Base-by-base conservation (phyloP, 2,888 invertebrate species). In the Cyclophora punctaria region DNA sequence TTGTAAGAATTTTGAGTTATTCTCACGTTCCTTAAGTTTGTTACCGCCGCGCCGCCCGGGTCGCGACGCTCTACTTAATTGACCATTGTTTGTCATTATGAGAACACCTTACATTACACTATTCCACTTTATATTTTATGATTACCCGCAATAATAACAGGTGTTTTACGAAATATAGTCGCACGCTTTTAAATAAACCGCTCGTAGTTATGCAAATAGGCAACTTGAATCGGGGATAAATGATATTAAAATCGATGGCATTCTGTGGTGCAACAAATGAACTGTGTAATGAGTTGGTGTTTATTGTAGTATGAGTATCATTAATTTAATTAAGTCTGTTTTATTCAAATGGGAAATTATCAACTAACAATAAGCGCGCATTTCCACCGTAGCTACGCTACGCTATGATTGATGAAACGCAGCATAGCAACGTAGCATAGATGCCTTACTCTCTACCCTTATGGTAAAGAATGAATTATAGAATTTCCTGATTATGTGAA, bases 51-150 rank as follows among this genome's bases (percentile, higher is more conserved):
- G 68, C 64, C 70, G 68, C 65, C 53, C 68, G 65, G 73, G 68
- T 64, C 70, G 68, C 65, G 73, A 71, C 71, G 76, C 63, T 71
- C 72, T 68, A 75, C 69, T 66, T 83, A 86, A 85, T 82, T 83
- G 85, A 78, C 82, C 83, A 87, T 87, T 87, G 86, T 87, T 87
- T 87, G 84, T 86, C 70, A 71, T 69, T 75, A 75, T 83, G 85
- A 70, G 84, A 83, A 77, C 74, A 70, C 75, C 65, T 57, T 67
- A 70, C 70, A 66, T 59, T 79, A 85, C 76, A 84, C 84, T 71
- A 75, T 78, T 83, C 6, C 20, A 83, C 75, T 73, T 66, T 75
- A 67, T 55, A 58, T 55, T 55, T 56, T 55, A 57, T 56, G 55
- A 71, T 75, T 70, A 67, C 64, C 60, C 59, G 65, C 64, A 62